A percentile compares a stretch with the other conserved stretches of the same genome.
These are phyloP conservation scores for Tinamus guttatus DNA, from an alignment of 2,113 vertebrate genomes.

Conservation along the genomic window DNA sequence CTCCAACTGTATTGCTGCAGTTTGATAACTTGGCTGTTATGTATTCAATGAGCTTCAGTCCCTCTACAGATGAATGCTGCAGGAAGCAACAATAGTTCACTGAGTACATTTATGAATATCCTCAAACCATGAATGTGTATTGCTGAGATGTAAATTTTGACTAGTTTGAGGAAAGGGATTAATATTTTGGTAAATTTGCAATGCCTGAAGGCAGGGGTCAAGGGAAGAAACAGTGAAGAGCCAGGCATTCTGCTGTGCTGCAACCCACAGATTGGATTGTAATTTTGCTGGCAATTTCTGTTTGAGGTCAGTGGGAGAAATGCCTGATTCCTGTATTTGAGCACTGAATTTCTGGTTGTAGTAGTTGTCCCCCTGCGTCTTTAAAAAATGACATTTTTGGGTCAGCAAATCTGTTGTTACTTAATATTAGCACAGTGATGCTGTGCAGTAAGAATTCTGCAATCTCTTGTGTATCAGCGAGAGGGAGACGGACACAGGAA, in stretches of 20 bases:
- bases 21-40: slow-evolving; percentile 53
- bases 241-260: slow-evolving; percentile 45
- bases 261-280: slow-evolving; percentile 34
- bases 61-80: slow-evolving; percentile 54
- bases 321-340: slow-evolving; percentile 32
- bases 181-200: slow-evolving; percentile 24
- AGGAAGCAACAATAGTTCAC: slow-evolving; percentile 67
- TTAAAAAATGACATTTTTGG: background rate
- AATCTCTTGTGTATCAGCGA: slow-evolving; percentile 38
- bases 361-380: background rate
- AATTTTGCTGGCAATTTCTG: slow-evolving; percentile 54
- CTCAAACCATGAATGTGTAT: background rate
- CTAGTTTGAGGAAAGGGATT: background rate
- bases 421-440: slow-evolving; percentile 21
- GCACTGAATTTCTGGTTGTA: background rate
- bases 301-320: background rate
- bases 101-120: slow-evolving; percentile 32
- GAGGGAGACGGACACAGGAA: background rate
- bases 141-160: background rate
- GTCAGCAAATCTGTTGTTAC: background rate
- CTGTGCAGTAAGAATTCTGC: background rate
- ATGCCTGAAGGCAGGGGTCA: background rate
- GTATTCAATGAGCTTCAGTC: slow-evolving; percentile 42
- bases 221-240: background rate
- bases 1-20: slow-evolving; percentile 42